phyloP scores from a whole-genome alignment of 2,888 invertebrate species.

The Chymomyza caudatula region DNA sequence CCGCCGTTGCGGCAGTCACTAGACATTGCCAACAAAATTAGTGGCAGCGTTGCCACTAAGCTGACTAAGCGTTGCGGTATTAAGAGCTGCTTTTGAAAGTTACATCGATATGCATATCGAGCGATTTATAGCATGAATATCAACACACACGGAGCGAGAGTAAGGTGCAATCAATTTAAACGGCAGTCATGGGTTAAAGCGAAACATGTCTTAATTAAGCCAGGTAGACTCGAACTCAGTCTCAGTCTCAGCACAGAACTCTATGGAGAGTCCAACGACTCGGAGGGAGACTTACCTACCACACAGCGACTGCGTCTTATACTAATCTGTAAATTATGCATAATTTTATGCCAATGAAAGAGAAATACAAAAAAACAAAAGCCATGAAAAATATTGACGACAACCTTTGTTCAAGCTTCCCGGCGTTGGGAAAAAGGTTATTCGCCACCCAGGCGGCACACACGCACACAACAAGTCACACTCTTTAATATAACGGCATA shows the following conservation, averaged over 20 bases:
- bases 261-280: not conserved
- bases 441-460: conserved; percentile 34
- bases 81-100: conserved; percentile 51
- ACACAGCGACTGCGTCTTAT: conserved; percentile 38
- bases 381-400: not conserved
- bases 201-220: conserved; percentile 69
- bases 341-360: conserved; percentile 54
- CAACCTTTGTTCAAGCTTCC: not conserved
- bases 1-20: conserved; percentile 20
- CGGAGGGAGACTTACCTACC: conserved; percentile 54
- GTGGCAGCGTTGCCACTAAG: not conserved
- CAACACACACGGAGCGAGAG: too few species aligned
- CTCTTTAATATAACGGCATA: not conserved
- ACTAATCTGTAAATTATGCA: conserved; percentile 68
- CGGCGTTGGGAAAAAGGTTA: conserved; percentile 23
- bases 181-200: conserved; percentile 1
- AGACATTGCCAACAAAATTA: not conserved
- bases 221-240: conserved; percentile 31
- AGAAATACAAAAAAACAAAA: not conserved
- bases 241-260: not conserved
- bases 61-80: conserved; percentile 38
- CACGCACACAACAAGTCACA: not conserved
- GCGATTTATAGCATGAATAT: conserved; percentile 67
- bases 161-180: not conserved
- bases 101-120: conserved; percentile 64